A percentile compares a stretch with the other conserved stretches of the same genome.
These are phyloP conservation scores for Natator depressus DNA, from an alignment of 2,113 vertebrate species.

Conservation along the genomic window DNA sequence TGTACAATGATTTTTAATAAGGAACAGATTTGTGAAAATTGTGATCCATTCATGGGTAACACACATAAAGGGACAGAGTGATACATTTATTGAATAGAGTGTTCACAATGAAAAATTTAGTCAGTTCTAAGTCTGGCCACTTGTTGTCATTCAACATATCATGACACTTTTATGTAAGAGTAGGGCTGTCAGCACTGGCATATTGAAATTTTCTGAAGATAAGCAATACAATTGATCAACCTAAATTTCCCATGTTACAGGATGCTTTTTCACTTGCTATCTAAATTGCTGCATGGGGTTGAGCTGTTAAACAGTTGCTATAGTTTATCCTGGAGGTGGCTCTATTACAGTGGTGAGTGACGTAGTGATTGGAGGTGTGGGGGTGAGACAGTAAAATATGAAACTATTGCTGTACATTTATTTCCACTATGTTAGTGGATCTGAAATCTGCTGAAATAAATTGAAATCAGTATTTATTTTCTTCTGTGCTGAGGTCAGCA, in stretches of 20 bases:
- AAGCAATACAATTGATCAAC: background rate
- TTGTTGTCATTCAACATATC: background rate
- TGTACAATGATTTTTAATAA: background rate
- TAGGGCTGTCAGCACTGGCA: background rate
- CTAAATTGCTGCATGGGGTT: background rate
- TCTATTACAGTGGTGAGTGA: background rate
- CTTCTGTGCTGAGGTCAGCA: background rate
- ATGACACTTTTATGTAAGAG: background rate
- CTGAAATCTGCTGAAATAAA: accelerated
- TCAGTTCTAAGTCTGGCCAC: background rate
- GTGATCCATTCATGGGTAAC: background rate
- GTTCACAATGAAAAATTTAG: background rate
- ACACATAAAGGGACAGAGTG: background rate
- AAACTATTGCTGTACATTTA: background rate
- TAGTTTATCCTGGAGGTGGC: background rate
- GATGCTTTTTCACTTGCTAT: background rate
- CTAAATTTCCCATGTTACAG: background rate
- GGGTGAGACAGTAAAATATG: background rate
- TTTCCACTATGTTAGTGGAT: background rate
- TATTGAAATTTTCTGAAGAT: background rate
- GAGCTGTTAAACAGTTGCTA: background rate
- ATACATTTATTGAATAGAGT: background rate
- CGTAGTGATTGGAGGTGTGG: background rate
- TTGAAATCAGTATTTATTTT: background rate
- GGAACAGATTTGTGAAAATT: background rate